Conservation (phyloP, 1,140 invertebrate species). For the Platorchestia sp. region DNA sequence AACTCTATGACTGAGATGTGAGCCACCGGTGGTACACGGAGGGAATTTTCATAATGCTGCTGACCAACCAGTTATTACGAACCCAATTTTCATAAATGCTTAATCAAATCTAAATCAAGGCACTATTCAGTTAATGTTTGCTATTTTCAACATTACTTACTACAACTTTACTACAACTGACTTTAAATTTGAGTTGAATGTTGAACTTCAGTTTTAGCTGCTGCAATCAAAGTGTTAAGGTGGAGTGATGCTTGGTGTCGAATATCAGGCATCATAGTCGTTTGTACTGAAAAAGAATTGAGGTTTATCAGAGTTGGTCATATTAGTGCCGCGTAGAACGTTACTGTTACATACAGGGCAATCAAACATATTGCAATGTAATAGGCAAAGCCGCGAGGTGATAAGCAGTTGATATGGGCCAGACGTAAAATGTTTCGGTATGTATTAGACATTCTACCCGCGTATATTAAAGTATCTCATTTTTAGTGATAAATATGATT, state of each 20-base stretch:
- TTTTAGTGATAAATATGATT: neutral
- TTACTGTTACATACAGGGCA: neutral
- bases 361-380: neutral
- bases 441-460: neutral
- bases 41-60: no score
- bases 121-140: no score
- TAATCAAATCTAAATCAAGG: no score
- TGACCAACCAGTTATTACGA: no score
- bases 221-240: no score
- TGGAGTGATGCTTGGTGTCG: neutral
- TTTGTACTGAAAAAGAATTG: neutral
- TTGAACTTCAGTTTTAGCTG: no score
- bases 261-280: neutral
- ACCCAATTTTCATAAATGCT: no score
- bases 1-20: no score
- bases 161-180: no score
- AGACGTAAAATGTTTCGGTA: neutral
- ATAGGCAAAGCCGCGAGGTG: neutral
- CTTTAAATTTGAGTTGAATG: no score
- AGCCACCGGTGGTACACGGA: no score
- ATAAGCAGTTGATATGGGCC: neutral
- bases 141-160: no score
- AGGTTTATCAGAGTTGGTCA: neutral
- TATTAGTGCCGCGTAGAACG: neutral
- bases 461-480: neutral